A percentile compares a stretch with the other conserved stretches of the same genome.
Evolutionary conservation across 1,140 invertebrate species (phyloP).

Genomic region (Drosophila mauritiana): DNA sequence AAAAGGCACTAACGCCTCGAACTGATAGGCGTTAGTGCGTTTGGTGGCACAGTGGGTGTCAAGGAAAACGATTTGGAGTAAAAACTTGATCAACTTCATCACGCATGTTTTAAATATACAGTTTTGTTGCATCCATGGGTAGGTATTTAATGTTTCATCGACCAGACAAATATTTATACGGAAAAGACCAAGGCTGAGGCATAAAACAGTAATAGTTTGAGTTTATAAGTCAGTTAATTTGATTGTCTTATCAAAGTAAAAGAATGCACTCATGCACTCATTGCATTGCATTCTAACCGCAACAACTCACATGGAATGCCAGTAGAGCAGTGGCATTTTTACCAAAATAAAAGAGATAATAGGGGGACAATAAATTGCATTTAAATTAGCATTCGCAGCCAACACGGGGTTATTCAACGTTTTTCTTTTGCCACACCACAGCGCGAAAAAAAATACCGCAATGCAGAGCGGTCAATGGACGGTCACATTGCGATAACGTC

Average conservation of each 20-base stretch:
- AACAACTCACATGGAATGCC: no score
- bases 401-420: constrained; percentile 7
- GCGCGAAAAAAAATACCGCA: constrained; percentile 7
- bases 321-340: no score
- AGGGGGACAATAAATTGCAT: background rate
- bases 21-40: constrained; percentile 4
- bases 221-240: no score
- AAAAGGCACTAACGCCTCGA: constrained; percentile 27
- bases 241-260: no score
- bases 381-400: background rate
- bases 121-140: no score
- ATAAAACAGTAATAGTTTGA: no score
- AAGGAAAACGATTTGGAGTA: background rate
- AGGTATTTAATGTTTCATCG: no score
- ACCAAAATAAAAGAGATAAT: background rate
- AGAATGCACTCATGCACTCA: no score
- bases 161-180: no score
- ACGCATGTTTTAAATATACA: no score
- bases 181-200: no score
- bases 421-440: constrained; percentile 14
- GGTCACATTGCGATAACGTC: constrained; percentile 40
- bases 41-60: background rate
- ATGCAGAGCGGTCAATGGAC: background rate
- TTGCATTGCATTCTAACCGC: no score
- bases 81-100: background rate